A percentile compares a stretch with the other conserved stretches of the same genome.
phyloP scores from a whole-genome alignment of 2,113 vertebrate genomes.

The Isichthys henryi region DNA sequence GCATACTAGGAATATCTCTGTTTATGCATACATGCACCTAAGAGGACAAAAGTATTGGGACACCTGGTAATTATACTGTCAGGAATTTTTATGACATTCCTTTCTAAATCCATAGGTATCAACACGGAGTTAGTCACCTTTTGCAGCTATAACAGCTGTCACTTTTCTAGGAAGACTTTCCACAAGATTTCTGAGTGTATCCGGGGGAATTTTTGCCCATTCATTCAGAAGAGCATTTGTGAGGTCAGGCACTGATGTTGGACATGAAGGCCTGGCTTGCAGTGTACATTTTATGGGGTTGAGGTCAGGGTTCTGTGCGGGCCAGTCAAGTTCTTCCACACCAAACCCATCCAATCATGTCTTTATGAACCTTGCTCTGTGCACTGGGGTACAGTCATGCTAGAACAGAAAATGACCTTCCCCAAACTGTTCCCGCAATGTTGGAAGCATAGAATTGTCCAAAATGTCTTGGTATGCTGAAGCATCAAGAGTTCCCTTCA shows the following conservation, averaged over 20 bases:
- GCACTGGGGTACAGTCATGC: not conserved
- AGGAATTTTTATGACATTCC: not conserved
- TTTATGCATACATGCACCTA: not conserved
- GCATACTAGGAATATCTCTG: not conserved
- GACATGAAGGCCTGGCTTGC: not conserved
- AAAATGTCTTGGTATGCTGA: not conserved
- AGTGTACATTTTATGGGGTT: not conserved
- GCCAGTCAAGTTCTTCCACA: not conserved
- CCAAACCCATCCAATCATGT: not conserved
- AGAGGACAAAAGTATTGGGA: not conserved
- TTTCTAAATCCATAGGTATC: not conserved
- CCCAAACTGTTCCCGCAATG: not conserved
- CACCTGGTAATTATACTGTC: not conserved
- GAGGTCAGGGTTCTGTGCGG: not conserved
- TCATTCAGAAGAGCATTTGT: not conserved
- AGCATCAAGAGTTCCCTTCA: not conserved
- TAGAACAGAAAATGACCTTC: not conserved
- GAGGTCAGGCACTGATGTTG: not conserved
- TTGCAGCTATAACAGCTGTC: not conserved
- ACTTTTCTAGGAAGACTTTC: not conserved
- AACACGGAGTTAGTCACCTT: not conserved
- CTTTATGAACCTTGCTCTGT: not conserved
- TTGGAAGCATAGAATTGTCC: not conserved
- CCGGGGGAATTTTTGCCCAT: not conserved
- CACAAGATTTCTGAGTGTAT: not conserved